Percentiles rank a stretch among this genome's conserved stretches.
Evolutionary conservation across 2,888 invertebrate species (phyloP).

Genomic region (Dromius quadrimaculatus): DNA sequence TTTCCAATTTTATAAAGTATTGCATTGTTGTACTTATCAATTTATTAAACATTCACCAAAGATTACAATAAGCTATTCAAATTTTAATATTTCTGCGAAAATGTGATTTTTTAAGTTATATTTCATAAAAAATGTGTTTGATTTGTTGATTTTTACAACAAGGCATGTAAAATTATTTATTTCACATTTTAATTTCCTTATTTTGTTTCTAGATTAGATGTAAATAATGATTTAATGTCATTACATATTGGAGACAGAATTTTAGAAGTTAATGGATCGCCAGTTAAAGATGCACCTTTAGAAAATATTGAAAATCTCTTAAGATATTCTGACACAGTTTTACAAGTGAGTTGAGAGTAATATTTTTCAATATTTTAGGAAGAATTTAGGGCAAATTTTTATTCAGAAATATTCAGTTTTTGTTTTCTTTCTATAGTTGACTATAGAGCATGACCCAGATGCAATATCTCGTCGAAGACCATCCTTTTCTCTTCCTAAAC

Average conservation of each 20-base stretch:
- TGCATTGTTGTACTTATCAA: too few relatives aligned
- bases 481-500: slow-evolving; percentile 55
- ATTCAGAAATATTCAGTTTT: neutral
- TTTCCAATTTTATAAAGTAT: too few relatives aligned
- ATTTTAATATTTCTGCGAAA: too few relatives aligned
- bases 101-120: neutral
- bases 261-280: slow-evolving; percentile 92
- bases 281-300: slow-evolving; percentile 83
- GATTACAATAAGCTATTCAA: too few relatives aligned
- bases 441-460: slow-evolving; percentile 91
- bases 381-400: neutral
- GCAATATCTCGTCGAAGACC: slow-evolving; percentile 71
- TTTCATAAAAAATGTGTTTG: slow-evolving; percentile 4
- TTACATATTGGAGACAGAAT: slow-evolving; percentile 93
- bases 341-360: slow-evolving; percentile 72
- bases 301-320: slow-evolving; percentile 83
- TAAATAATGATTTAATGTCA: slow-evolving; percentile 84
- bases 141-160: slow-evolving; percentile 35
- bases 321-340: slow-evolving; percentile 77
- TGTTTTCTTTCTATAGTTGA: slow-evolving; percentile 73
- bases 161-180: too few relatives aligned
- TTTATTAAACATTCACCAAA: too few relatives aligned
- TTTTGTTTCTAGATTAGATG: slow-evolving; percentile 77
- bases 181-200: too few relatives aligned
- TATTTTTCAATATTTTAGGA: neutral